Evolutionary conservation across 2,113 vertebrate genomes (phyloP), one percentile per base, ranked within the genome.

Genomic region (Leptobrachium ailaonicum): DNA sequence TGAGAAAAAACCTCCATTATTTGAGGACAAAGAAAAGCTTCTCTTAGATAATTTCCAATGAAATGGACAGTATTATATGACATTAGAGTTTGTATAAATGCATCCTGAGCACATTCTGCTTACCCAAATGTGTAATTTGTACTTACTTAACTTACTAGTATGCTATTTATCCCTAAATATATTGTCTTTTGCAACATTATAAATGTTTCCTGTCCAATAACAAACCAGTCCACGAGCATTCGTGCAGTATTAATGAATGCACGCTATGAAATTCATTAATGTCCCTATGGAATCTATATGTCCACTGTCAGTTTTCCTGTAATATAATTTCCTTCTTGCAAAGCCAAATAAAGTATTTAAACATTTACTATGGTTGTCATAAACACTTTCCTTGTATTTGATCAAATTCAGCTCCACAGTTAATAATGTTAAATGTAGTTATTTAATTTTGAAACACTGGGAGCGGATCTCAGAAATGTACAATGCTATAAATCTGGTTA

Each of bases 391-490:
- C 90, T 92, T 91, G 90, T 89, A 92, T 92, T 89, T 89, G 90
- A 91, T 90, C 90, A 94, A 94, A 94, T 93, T 92, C 91, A 91
- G 93, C 90, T 87, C 90, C 91, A 90, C 92, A 91, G 84, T 95
- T 98, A 96, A 98, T 96, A 92, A 95, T 95, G 96, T 95, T 98
- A 91, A 92, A 90, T 90, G 85, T 93, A 95, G 94, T 97, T 97
- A 98, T 98, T 95, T 94, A 91, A 96, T 98, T 98, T 97, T 92
- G 94, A 90, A 92, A 89, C 93, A 89, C 89, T 88, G 90, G 92
- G 95, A 96, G 92, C 91, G 95, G 96, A 94, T 89, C 93, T 91
- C 88, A 91, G 90, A 91, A 94, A 95, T 95, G 93, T 96, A 95
- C 95, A 93, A 93, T 93, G 95, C 96, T 96, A 96, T 94, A 92